These are phyloP conservation scores for Muschampia plurimacula DNA, from an alignment of 2,888 invertebrate species.

Conservation along the genomic window DNA sequence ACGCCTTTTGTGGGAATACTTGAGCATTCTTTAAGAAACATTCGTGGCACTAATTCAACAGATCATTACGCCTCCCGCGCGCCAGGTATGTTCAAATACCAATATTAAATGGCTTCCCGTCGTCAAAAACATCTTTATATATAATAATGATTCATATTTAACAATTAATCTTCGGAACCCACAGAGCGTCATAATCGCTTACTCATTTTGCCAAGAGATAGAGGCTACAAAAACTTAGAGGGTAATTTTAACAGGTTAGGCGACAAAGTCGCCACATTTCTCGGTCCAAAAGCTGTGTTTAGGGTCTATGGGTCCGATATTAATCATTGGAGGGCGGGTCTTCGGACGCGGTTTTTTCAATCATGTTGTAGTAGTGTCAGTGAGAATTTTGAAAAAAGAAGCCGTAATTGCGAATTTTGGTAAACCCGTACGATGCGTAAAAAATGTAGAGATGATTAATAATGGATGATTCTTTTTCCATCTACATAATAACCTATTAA, in stretches of 20 bases:
- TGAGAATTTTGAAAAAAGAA: slow-evolving; percentile 28
- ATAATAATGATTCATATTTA: slow-evolving; percentile 64
- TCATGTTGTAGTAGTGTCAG: slow-evolving; percentile 24
- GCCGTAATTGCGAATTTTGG: slow-evolving; percentile 17
- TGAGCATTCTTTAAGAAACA: slow-evolving; percentile 46
- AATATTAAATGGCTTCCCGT: slow-evolving; percentile 63
- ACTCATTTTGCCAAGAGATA: slow-evolving; percentile 73
- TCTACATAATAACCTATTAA: no score
- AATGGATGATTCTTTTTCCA: not conserved
- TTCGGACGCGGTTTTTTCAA: slow-evolving; percentile 43
- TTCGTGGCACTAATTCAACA: slow-evolving; percentile 60
- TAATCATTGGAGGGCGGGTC: slow-evolving; percentile 58
- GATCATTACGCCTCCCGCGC: slow-evolving; percentile 69
- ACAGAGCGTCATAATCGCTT: slow-evolving; percentile 73
- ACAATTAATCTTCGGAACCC: slow-evolving; percentile 76
- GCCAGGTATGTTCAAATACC: slow-evolving; percentile 59
- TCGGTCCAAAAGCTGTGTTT: slow-evolving; percentile 53
- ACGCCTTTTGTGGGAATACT: slow-evolving; percentile 28
- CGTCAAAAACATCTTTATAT: slow-evolving; percentile 57
- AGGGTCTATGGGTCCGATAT: slow-evolving; percentile 50
- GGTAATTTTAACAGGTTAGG: slow-evolving; percentile 80
- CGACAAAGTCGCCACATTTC: slow-evolving; percentile 80
- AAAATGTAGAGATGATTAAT: not conserved
- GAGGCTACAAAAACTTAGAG: slow-evolving; percentile 55
- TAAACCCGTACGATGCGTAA: not conserved